A percentile compares a stretch with the other conserved stretches of the same genome.
phyloP scores from a whole-genome alignment of 2,888 invertebrate species.

The Crossocerus cetratus region DNA sequence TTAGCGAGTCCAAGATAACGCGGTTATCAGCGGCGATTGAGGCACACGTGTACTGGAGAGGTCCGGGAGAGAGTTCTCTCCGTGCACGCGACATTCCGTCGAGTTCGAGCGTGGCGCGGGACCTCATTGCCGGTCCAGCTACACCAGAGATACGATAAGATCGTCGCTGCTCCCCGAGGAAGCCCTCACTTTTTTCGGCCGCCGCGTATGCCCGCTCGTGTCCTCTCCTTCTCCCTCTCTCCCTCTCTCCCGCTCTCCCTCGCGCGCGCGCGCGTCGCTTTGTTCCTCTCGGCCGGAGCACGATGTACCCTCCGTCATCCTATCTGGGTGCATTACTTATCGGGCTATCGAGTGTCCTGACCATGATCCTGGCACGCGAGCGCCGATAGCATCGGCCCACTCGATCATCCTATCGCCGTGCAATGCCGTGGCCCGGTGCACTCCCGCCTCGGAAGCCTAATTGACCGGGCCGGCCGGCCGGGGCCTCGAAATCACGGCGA shows the following conservation, averaged over 20 bases:
- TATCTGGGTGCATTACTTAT: constrained; percentile 70
- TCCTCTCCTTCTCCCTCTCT: background rate
- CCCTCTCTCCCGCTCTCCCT: constrained; percentile 28
- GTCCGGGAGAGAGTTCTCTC: constrained; percentile 11
- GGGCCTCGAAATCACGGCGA: no score
- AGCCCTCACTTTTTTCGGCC: constrained; percentile 13
- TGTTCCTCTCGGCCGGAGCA: constrained; percentile 27
- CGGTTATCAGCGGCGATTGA: background rate
- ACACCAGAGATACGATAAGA: constrained; percentile 45
- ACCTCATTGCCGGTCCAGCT: constrained; percentile 49
- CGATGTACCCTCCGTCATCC: constrained; percentile 62
- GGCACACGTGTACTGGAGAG: background rate
- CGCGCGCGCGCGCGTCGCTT: constrained; percentile 11
- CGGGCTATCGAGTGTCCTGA: constrained; percentile 67
- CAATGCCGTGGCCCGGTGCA: constrained; percentile 55
- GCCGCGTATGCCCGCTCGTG: background rate
- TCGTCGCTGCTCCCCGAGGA: constrained; percentile 45
- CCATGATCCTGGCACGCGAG: constrained; percentile 71
- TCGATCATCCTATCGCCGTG: constrained; percentile 73
- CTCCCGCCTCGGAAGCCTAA: constrained; percentile 56
- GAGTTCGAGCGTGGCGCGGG: constrained; percentile 45
- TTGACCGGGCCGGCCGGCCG: constrained; percentile 36
- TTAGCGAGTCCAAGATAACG: background rate
- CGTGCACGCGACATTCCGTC: constrained; percentile 29
- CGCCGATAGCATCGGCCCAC: constrained; percentile 67